phyloP scores from a whole-genome alignment of 2,888 invertebrate species.

The Nemotelus pantherinus region DNA sequence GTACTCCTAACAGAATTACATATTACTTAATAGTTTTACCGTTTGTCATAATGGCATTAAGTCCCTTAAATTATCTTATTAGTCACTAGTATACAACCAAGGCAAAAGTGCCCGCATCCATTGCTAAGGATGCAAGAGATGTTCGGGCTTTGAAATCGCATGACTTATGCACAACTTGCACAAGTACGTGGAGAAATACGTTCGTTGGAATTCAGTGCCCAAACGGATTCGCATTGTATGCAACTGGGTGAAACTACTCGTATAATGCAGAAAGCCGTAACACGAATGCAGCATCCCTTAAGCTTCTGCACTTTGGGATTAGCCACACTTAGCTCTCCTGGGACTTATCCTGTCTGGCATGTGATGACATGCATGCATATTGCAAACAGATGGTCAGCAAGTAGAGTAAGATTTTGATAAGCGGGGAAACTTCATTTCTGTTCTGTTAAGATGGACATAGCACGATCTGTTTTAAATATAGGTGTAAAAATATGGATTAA shows the following conservation, averaged over 20 bases:
- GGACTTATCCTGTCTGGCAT: conserved; percentile 39
- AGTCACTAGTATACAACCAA: conserved; percentile 50
- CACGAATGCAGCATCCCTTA: conserved; percentile 32
- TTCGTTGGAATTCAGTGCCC: background rate
- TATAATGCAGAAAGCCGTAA: conserved; percentile 1
- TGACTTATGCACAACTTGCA: conserved; percentile 37
- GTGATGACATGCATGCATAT: conserved; percentile 40
- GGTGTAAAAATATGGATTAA: no score
- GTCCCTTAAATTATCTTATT: conserved; percentile 62
- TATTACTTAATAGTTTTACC: conserved; percentile 52
- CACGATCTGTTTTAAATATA: no score
- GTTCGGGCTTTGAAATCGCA: background rate
- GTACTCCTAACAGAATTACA: conserved; percentile 40
- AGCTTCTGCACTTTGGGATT: conserved; percentile 44
- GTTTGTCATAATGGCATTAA: conserved; percentile 59
- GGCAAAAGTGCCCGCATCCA: background rate
- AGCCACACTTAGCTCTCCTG: conserved; percentile 43
- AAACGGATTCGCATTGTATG: no score
- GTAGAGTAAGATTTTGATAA: background rate
- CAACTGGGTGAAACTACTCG: no score
- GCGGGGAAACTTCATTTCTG: no score
- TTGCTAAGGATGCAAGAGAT: conserved; percentile 7
- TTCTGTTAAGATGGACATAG: no score
- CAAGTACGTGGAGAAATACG: background rate
- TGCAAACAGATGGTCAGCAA: conserved; percentile 28